Base-by-base conservation (phyloP, 1,140 invertebrate species). In the Euura saliciscinereae region DNA sequence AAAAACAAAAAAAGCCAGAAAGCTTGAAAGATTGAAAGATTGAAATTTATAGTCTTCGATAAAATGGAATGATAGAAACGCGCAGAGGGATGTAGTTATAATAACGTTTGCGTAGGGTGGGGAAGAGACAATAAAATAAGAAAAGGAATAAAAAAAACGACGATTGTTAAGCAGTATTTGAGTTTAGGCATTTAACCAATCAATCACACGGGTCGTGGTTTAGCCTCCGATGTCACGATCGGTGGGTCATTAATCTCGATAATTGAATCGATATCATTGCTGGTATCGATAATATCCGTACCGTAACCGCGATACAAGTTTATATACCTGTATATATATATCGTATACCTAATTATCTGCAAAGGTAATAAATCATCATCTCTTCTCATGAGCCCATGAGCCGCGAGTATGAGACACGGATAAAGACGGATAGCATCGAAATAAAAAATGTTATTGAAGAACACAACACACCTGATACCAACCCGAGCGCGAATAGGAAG, bases 181-280 rank as follows among this genome's bases (percentile, higher is more conserved):
- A 8, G 51, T 59, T 59, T 59, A 59, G 51, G 13, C 51, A 59
- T 11, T 11, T n/a, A 59, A 4, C 13, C 51, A n/a, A 59, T 59
- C 51, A n/a, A 59, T 59, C 51, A 59, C 51, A 59, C 13, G 51
- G 51, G 8, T 59, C 28, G 28, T 28, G 28, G 28, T 28, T 28
- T 28, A 28, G 28, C 28, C 28, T 28, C 28, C 28, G 51, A 59
- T 59, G 51, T 59, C 51, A 59, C 51, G 51, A 59, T 59, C 51
- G 51, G 0, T 8, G 0, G 6, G 51, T 59, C 51, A 59, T 59
- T 59, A 59, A 59, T 59, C 51, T 59, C 51, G 51, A 59, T 59
- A 59, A 59, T 59, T 59, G 51, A 59, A 59, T 59, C 51, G 51
- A 59, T 59, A 59, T 59, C 51, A 59, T 59, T 59, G 51, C 28